Evolutionary conservation across 1,140 invertebrate genomes (phyloP), one percentile per base, ranked within the genome.

Genomic region (Caenorhabditis brenneri): DNA sequence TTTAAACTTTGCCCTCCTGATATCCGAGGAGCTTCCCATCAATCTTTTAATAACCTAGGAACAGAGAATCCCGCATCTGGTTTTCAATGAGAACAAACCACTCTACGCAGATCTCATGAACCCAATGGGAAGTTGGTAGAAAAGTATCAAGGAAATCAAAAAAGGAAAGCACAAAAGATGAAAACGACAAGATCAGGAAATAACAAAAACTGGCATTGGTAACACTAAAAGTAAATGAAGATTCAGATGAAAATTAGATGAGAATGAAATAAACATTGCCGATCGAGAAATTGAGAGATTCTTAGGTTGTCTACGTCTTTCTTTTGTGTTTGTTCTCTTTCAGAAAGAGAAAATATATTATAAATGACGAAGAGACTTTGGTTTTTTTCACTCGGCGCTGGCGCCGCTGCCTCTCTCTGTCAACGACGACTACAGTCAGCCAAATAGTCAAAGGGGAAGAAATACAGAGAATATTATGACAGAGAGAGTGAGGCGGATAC

Each of bases 361-460:
- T 74, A 46, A 74, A 65, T 65, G 65, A 74, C 33, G 36, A 74
- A 74, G 36, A 46, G 27, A 74, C 65, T 74, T 74, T 6, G 65
- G 33, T 74, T 74, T 74, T 74, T 74, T 74, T 42, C 58, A 10
- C 36, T 74, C 22, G 65, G 22, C 65, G 65, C n/a, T 74, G 65
- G 65, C 65, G 65, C n/a, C 65, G 65, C 16, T 22, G 29, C 36
- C 58, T 74, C 58, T 74, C 36, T 74, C 33, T 74, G 29, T 65
- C 58, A 65, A 65, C 65, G 65, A 74, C 65, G 58, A 65, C 58
- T 74, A 74, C 65, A 74, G 65, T 74, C 65, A 74, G 36, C 65
- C 65, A 74, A 74, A 74, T 42, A 42, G 36, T 74, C 33, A 74
- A 24, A 42, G 65, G 36, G 24, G 36, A 36, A 65, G 58, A 65